Percentiles rank a stretch among this genome's conserved stretches.
Conservation (phyloP, 2,797 vertebrate species). For the Botia almorhae region DNA sequence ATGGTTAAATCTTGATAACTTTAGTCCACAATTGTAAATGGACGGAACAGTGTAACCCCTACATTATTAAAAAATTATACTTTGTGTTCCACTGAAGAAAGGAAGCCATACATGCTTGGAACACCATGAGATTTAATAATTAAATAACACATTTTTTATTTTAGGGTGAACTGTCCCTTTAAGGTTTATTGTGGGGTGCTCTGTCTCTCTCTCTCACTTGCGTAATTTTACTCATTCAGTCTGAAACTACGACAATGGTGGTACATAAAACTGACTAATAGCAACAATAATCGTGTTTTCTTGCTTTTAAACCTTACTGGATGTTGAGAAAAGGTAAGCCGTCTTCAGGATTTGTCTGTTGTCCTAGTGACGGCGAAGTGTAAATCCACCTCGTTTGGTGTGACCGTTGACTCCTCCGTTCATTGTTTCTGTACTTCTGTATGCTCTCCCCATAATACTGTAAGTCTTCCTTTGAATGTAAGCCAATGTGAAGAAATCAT, state of each 20-base stretch:
- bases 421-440: constrained; percentile 45
- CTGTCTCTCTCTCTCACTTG: constrained; percentile 19
- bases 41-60: no score
- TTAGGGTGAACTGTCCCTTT: neutral
- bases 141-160: no score
- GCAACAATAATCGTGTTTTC: constrained; percentile 69
- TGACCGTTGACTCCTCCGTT: constrained; percentile 48
- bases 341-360: constrained; percentile 56
- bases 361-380: constrained; percentile 44
- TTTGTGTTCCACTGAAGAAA: no score
- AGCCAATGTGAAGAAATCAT: constrained; percentile 52
- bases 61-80: no score
- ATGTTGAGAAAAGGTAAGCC: constrained; percentile 73
- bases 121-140: neutral
- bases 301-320: constrained; percentile 71
- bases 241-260: neutral
- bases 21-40: no score
- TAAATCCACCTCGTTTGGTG: constrained; percentile 51
- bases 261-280: constrained; percentile 50
- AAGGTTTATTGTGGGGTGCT: neutral
- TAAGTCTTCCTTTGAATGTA: constrained; percentile 52
- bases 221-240: constrained; percentile 46
- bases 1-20: no score
- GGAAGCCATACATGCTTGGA: no score
- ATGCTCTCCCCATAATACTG: constrained; percentile 44